Base-by-base conservation (phyloP, 2,888 invertebrate species). In the Candidula unifasciata region DNA sequence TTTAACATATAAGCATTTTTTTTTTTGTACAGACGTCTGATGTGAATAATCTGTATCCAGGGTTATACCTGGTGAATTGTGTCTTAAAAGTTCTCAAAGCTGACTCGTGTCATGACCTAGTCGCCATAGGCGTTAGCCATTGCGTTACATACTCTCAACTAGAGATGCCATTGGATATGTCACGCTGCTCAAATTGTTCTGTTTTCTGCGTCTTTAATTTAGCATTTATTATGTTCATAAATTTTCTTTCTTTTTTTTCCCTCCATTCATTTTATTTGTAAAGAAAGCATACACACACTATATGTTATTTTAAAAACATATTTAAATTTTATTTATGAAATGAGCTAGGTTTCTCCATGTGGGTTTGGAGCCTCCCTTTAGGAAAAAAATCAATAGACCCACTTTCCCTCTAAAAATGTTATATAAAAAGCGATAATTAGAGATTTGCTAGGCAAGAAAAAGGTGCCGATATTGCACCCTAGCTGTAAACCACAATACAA, bases 21-120 rank as follows among this genome's bases (percentile, higher is more conserved):
- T 78, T 27, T 18, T 44, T 5, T 73, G 60, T 64, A 60, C 60
- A 37, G 37, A 37, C 6, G 64, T 37, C 30, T 64, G 78, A 78
- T 78, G 78, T 78, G 78, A 78, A 78, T 78, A 78, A 76, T 78
- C 78, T 78, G 37, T 78, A 78, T 57, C n/a, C 78, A 64, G 78
- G 8, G 37, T n/a, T 33, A 78, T 30, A 64, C 37, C 18, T 64
- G 60, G 54, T 76, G 1, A 57, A 5, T 76, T 57, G 54, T 76
- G n/a, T 64, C 37, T 78, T 13, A 35, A 37, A 21, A 5, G 73
- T 3, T 52, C 3, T 27, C 13, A 16, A 37, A 44, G 52, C 27
- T 60, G 60, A 60, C 21, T 21, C 8, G 21, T 60, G 21, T 60
- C 60, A 44, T 1, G 44, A 6, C 44, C 44, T 44, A 44, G 44